phyloP scores from a whole-genome alignment of 2,113 vertebrate species.

The Psephotus haematonotus region DNA sequence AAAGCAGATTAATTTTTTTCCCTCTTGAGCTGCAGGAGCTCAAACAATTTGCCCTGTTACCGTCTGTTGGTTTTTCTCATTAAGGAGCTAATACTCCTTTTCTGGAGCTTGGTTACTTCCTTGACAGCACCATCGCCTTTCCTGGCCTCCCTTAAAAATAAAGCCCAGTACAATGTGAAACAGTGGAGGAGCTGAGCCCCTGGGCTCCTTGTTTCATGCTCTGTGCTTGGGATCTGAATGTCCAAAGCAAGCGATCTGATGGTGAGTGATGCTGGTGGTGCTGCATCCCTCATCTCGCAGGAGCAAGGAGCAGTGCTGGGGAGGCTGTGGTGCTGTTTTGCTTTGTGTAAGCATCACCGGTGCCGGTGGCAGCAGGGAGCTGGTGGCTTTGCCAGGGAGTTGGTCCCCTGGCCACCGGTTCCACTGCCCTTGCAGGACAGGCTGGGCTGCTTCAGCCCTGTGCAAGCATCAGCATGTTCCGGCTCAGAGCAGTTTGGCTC shows the following conservation, averaged over 20 bases:
- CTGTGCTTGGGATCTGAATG: background rate
- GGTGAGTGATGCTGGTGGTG: rapidly evolving
- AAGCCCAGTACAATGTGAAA: background rate
- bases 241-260: background rate
- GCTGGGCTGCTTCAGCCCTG: background rate
- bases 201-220: background rate
- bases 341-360: background rate
- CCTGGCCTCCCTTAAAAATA: background rate
- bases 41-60: background rate
- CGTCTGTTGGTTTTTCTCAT: background rate
- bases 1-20: background rate
- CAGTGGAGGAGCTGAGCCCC: background rate
- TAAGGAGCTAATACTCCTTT: background rate
- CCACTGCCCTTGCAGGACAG: background rate
- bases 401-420: background rate
- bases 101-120: background rate
- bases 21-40: background rate
- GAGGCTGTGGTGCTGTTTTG: background rate
- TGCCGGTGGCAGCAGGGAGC: background rate
- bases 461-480: rapidly evolving
- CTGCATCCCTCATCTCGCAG: background rate
- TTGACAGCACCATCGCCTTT: rapidly evolving
- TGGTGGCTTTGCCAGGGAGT: background rate
- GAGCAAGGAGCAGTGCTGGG: background rate
- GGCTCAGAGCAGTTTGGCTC: background rate